A percentile compares a stretch with the other conserved stretches of the same genome.
These are phyloP conservation scores for Heliconius melpomene DNA, from an alignment of 1,140 invertebrate species.

Conservation along the genomic window DNA sequence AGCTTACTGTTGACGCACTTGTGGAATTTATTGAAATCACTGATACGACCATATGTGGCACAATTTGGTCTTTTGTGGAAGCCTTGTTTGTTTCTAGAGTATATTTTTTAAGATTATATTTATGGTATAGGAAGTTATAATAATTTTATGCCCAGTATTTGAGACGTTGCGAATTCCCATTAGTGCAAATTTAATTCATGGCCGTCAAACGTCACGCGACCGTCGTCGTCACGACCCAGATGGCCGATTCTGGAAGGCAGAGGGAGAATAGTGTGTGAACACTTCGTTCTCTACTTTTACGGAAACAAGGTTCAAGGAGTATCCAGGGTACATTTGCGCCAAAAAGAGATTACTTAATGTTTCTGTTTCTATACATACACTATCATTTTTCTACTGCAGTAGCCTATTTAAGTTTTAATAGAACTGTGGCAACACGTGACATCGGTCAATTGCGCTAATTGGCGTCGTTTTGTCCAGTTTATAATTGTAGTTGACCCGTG, in stretches of 20 bases:
- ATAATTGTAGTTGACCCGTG: not conserved
- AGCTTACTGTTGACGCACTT: conserved; percentile 43
- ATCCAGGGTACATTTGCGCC: too few species aligned
- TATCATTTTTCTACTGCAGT: too few species aligned
- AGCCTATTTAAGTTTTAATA: not conserved
- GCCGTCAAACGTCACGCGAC: too few species aligned
- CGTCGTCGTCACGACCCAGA: too few species aligned
- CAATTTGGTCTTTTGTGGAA: not conserved
- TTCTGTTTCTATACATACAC: too few species aligned
- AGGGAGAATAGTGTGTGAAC: not conserved
- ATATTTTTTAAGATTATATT: too few species aligned
- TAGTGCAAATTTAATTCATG: not conserved
- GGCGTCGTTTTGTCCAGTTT: not conserved
- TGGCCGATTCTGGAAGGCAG: not conserved
- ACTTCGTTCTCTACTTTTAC: not conserved
- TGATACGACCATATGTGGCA: not conserved
- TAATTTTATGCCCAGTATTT: too few species aligned
- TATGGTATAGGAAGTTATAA: too few species aligned
- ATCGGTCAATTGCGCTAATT: not conserved
- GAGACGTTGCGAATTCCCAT: too few species aligned
- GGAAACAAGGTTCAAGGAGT: not conserved
- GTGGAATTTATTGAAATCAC: conserved; percentile 35
- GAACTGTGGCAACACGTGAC: not conserved
- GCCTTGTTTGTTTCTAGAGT: too few species aligned
- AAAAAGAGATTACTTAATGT: too few species aligned